A percentile compares a stretch with the other conserved stretches of the same genome.
These are phyloP conservation scores for Akabosia matsudoensis DNA, from an alignment of 1,140 invertebrate species.

Conservation along the genomic window DNA sequence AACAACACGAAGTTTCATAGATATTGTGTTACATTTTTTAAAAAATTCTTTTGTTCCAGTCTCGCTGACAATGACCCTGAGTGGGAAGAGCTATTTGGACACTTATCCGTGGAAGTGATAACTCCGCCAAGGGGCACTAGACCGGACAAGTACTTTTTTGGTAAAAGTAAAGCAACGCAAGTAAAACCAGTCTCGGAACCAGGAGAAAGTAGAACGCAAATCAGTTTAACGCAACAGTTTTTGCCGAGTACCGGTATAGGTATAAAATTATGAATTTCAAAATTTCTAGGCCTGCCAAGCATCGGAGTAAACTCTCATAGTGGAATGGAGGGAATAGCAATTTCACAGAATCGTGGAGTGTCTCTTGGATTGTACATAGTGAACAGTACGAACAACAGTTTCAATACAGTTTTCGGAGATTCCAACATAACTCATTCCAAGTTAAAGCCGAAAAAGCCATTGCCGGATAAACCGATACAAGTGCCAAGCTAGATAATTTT, in stretches of 20 bases:
- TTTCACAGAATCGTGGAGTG: neutral
- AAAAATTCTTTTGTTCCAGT: neutral
- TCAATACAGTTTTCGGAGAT: neutral
- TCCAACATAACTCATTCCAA: neutral
- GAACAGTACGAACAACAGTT: slow-evolving; percentile 2
- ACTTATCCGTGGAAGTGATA: neutral
- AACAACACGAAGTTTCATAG: too few species aligned
- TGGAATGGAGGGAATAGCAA: slow-evolving; percentile 7
- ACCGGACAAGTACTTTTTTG: neutral
- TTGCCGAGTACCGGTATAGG: neutral
- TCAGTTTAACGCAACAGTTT: neutral
- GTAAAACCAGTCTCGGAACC: neutral
- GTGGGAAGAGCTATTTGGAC: neutral
- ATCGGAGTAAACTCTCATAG: neutral
- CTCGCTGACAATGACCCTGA: neutral
- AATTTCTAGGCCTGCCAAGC: neutral
- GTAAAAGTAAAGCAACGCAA: neutral
- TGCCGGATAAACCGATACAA: too few species aligned
- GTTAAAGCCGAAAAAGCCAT: neutral
- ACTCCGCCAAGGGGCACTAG: neutral
- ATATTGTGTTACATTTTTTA: neutral
- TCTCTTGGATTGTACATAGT: neutral
- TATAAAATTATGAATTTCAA: neutral
- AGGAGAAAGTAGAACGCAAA: neutral
- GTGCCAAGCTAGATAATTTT: too few species aligned